Conservation (phyloP, 2,888 invertebrate species). For the Monopis laevigella region DNA sequence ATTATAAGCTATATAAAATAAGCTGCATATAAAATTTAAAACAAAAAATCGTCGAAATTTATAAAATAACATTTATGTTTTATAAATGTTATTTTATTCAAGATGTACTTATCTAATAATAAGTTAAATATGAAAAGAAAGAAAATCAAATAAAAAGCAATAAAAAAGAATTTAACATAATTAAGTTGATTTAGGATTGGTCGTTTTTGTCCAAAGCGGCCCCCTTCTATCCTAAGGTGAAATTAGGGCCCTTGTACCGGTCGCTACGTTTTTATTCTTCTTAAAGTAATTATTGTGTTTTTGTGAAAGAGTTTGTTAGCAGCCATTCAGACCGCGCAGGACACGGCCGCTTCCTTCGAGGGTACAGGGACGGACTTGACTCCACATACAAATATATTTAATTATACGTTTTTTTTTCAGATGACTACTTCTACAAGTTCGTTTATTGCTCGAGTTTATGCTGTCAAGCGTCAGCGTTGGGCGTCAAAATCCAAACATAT, state of each 20-base stretch:
- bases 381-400: neutral
- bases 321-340: constrained; percentile 47
- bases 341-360: constrained; percentile 40
- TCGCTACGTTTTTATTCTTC: constrained; percentile 59
- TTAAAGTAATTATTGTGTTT: constrained; percentile 67
- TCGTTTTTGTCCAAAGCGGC: constrained; percentile 3
- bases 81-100: neutral
- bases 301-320: constrained; percentile 68
- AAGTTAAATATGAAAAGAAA: neutral
- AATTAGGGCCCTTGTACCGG: constrained; percentile 52
- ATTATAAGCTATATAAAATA: no score
- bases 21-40: no score
- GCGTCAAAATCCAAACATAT: no score
- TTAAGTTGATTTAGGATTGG: no score
- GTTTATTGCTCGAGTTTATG: no score
- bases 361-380: constrained; percentile 30
- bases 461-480: no score
- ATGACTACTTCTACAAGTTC: no score
- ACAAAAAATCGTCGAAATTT: no score
- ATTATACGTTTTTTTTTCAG: no score
- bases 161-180: no score
- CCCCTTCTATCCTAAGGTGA: constrained; percentile 26
- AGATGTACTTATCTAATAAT: neutral
- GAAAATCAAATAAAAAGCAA: constrained; percentile 8
- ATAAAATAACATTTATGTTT: neutral